Evolutionary conservation across 1,140 invertebrate genomes (phyloP), one percentile per base, ranked within the genome.

Genomic region (silkworm (Bombyx mori)): DNA sequence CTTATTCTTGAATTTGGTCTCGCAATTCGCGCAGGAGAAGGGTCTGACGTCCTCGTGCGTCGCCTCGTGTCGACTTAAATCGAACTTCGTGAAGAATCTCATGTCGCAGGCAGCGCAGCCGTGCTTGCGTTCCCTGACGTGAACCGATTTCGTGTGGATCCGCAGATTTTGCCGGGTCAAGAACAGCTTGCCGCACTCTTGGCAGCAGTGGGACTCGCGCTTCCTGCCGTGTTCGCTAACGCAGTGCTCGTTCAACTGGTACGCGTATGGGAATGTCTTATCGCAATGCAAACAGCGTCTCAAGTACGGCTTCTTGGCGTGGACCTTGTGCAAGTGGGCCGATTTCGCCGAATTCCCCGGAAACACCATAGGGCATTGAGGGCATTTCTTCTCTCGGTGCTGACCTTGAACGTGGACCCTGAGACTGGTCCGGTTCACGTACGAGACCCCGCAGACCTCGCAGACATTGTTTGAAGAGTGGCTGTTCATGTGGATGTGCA

Each of bases 401-500:
- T 56, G 26, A 0, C 54, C 48, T 3, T 63, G 55, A 3, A 66
- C 56, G 26, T 76, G 74, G 6, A 57, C 58, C 7, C 68, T 44
- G 7, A 76, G 48, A 52, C 66, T 70, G 8, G 60, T n/a, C 10
- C 63, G 56, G 26, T 70, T 72, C 18, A 71, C 72, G 50, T 64
- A 74, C 0, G 66, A 70, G 0, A 60, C 47, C 0, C 71, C 71
- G 48, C 74, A 76, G 9, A 63, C 63, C 48, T 76, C 71, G 12
- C 74, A 76, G 1, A 74, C 69, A 42, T 74, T 68, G 44, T 74
- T 64, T 1, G 46, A 63, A 18, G 61, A 74, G 61, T 76, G 74
- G 7, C 47, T 61, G 42, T 76, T 70, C 74, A 76, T 76, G 54
- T 76, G 74, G 6, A 70, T 63, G 0, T 62, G 57, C 35, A 76